phyloP scores from a whole-genome alignment of 2,888 invertebrate genomes.

The Apodemia zela region DNA sequence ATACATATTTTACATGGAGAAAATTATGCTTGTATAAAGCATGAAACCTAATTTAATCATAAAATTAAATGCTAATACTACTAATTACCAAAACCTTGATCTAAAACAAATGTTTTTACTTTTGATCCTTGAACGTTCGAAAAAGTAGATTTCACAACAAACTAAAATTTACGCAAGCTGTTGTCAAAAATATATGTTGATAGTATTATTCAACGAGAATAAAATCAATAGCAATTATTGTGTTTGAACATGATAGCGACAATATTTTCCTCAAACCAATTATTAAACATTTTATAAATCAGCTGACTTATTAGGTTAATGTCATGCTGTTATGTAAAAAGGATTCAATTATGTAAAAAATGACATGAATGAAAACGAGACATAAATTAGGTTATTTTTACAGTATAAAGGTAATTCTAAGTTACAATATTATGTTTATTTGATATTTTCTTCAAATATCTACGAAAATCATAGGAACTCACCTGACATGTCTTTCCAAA shows the following conservation, averaged over 20 bases:
- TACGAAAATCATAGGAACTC: slow-evolving; percentile 37
- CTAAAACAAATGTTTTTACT: not conserved
- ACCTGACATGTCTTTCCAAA: slow-evolving; percentile 78
- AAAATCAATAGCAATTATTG: not conserved
- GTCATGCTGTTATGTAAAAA: slow-evolving; percentile 60
- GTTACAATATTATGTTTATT: not conserved
- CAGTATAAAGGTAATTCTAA: not conserved
- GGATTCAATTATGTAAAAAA: slow-evolving; percentile 27
- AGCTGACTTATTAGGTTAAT: slow-evolving; percentile 54
- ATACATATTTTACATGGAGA: not conserved
- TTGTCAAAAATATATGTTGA: not conserved
- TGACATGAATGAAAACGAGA: slow-evolving; percentile 14
- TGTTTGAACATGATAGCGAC: not conserved
- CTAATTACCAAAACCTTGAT: not conserved
- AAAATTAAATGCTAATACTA: not conserved
- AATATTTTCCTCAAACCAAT: not conserved
- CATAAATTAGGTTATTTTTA: slow-evolving; percentile 15
- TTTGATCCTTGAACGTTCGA: slow-evolving; percentile 5
- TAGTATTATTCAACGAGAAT: not conserved
- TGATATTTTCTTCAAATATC: slow-evolving; percentile 18
- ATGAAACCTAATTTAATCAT: not conserved
- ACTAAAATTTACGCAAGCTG: slow-evolving; percentile 5
- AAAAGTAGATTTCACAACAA: slow-evolving; percentile 9
- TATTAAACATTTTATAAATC: slow-evolving; percentile 35
- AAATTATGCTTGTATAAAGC: not conserved